Percentiles rank a stretch among this genome's conserved stretches.
Evolutionary conservation across 2,113 vertebrate genomes (phyloP).

Genomic region (Lutjanus erythropterus): DNA sequence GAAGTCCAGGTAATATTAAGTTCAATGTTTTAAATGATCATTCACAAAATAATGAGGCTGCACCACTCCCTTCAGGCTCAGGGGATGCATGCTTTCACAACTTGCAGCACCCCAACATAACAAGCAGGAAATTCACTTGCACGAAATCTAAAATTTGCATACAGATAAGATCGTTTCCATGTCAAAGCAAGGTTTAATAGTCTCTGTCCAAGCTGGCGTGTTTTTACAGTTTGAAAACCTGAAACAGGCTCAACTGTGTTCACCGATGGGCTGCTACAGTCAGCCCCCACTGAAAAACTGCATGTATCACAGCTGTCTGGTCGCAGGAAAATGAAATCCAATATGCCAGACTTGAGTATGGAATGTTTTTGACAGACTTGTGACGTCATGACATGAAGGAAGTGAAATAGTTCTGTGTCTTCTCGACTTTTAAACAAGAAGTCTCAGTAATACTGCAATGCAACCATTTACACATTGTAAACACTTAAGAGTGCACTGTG

Average conservation of each 20-base stretch:
- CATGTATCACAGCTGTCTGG: neutral
- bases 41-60: neutral
- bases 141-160: constrained; percentile 28
- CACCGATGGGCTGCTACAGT: neutral
- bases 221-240: constrained; percentile 4
- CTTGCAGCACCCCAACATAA: constrained; percentile 1
- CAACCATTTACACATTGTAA: neutral
- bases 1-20: constrained; percentile 94
- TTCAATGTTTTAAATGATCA: neutral
- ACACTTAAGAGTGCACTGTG: neutral
- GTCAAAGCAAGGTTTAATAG: constrained; percentile 15
- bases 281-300: neutral
- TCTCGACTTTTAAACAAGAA: neutral
- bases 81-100: neutral
- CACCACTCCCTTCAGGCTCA: neutral
- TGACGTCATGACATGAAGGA: neutral
- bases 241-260: neutral
- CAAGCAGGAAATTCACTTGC: constrained; percentile 22
- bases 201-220: constrained; percentile 1
- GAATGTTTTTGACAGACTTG: neutral
- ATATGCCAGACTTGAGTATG: neutral
- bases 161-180: constrained; percentile 15
- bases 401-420: neutral
- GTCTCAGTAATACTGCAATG: neutral
- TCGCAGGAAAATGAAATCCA: neutral